Base-by-base conservation (phyloP, 2,113 vertebrate genomes). In the Galbula dea region DNA sequence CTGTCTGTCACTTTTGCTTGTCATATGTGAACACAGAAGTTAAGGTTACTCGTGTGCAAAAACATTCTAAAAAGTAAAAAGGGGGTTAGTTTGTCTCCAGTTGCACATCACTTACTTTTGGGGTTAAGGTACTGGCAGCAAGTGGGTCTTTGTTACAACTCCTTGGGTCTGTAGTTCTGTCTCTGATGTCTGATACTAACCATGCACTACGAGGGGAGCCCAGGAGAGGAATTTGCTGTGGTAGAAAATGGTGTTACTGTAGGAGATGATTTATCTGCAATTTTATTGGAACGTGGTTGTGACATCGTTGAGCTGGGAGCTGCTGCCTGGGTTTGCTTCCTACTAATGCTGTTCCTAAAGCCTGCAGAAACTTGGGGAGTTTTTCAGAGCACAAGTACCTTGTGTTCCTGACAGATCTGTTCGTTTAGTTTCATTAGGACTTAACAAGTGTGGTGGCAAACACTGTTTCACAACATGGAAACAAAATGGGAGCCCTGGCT, bases 1-100 rank as follows among this genome's bases (percentile, higher is more conserved):
- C 98, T 98, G 96, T 97, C 97, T 97, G 98, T 98, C 98, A 98
- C 97, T 98, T 98, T 98, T 95, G 97, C 97, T 97, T 97, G 96
- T 97, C 96, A 96, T 95, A 95, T 96, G 96, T 97, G 97, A 97
- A 97, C 96, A 93, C 97, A 96, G 97, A 98, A 97, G 96, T 96
- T 97, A 96, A 97, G 96, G 96, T 97, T 97, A 96, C 95, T 96
- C 10, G 55, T 97, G 92, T 97, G 97, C 97, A 97, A 97, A 97
- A 98, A 97, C 97, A 92, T 97, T 97, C 93, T 89, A 46, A 95
- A 94, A 88, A 96, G 86, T 11, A 76, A 97, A 75, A 95, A 90
- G 96, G 78, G 83, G 81, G 91, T 95, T 97, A 88, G 94, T 97
- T 97, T 97, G 94, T 97, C 92, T 97, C 96, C 88, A 90, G 27